Evolutionary conservation across 2,797 vertebrate species (phyloP), one percentile per base, ranked within the genome.

Genomic region (Pachyuromys duprasi): DNA sequence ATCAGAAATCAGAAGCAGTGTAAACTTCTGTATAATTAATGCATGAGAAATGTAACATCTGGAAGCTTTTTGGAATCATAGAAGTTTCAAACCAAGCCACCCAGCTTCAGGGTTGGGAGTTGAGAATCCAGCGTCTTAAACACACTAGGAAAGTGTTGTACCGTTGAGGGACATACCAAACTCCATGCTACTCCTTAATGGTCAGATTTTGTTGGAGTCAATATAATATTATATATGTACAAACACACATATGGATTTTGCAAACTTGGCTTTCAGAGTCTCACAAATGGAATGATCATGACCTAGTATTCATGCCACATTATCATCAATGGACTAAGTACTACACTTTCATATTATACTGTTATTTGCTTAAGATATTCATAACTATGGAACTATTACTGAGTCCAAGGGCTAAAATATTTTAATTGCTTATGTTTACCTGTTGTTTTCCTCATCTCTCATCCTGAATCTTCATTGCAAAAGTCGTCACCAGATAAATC

Each of bases 181-280:
- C 36, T 42, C 5, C 31, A 63, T 65, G 28, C 4, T 76, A 17
- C 69, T 60, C 31, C 53, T 74, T 82, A 74, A 26, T 80, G 63
- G n/a, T 60, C 13, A 69, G 8, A 45, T 70, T 87, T 91, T 78
- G 62, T 45, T 69, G 26, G 11, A 49, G 18, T 72, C 15, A 63
- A 72, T 78, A 93, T 90, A 86, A 87, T 87, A 88, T 8, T 65
- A 84, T 81, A 82, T 86, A 11, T 49, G 49, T 11, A 11, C 49
- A 49, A 8, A 49, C 49, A 84, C 79, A 86, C 20, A 8, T n/a
- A 14, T 65, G 63, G 26, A 67, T 87, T 79, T 83, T 33, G 74
- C 39, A 96, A 83, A 24, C 5, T 36, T 81, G 18, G 7, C 8
- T 95, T 31, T 96, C 28, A 81, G 39, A 86, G 62, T 94, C 74